Evolutionary conservation across 2,797 vertebrate species (phyloP), one percentile per base, ranked within the genome.

Genomic region (Microhierax caerulescens): DNA sequence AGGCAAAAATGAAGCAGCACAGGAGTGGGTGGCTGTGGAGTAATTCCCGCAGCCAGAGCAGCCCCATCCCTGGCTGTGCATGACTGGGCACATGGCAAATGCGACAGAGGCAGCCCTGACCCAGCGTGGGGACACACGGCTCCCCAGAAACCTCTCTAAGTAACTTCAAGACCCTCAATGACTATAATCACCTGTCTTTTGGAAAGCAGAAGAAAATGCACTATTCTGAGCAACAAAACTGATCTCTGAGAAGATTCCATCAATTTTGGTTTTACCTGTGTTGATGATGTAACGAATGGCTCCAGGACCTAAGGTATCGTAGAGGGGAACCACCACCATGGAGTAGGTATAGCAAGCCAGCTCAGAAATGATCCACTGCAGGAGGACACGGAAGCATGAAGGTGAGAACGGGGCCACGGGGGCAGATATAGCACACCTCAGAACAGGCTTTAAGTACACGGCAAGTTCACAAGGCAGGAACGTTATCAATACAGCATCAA

Each of bases 301-400:
- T n/a, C 99, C 99, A 10, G 98, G 98, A 32, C 99, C 99, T 41
- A 99, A 97, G 6, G 99, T 99, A 97, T 99, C 99, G 19, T 99
- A 99, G 30, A 99, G 98, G 0, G 99, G 99, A 78, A 99, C 99
- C 86, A 99, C 99, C 95, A 99, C 99, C 99, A 99, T 99, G 78
- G 99, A 99, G 96, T 99, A 99, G 3, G 99, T 99, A 97, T 99
- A 99, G 97, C 99, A 99, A 69, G 99, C 99, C 82, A 99, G 98
- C 97, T 99, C 99, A 0, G 99, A 98, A 95, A 99, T 99, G 97
- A 99, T 99, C 99, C 99, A 99, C 99, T 99, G 80, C 60, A 96
- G 96, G 96, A 90, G 97, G 20, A 97, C 37, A 77, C 12, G 24
- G 75, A 85, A 59, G n/a, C 7, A 13, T 11, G 74, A 25, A 51